A percentile compares a stretch with the other conserved stretches of the same genome.
These are phyloP conservation scores for Nyctibius bracteatus DNA, from an alignment of 2,113 vertebrate species.

Conservation along the genomic window DNA sequence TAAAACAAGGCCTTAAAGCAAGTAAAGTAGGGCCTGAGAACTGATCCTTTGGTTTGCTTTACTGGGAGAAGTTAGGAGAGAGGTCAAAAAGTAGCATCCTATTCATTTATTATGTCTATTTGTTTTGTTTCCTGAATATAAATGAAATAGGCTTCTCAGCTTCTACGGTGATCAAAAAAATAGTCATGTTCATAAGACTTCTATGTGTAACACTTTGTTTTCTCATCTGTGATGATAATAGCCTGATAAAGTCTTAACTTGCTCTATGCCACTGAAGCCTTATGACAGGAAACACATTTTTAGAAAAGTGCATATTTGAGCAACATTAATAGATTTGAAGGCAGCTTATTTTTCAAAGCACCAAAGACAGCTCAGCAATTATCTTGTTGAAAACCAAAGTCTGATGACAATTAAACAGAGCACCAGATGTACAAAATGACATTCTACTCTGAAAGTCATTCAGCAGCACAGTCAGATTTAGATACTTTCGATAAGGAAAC, in stretches of 20 bases:
- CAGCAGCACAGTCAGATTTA: neutral
- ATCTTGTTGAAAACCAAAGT: neutral
- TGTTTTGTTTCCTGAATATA: neutral
- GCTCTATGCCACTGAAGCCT: neutral
- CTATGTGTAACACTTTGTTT: neutral
- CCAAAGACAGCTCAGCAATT: constrained; percentile 30
- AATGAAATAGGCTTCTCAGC: neutral
- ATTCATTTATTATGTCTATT: neutral
- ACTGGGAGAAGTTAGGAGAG: neutral
- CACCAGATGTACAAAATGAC: constrained; percentile 8
- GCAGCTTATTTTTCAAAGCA: constrained; percentile 41
- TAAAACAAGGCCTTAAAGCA: neutral
- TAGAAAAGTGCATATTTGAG: neutral
- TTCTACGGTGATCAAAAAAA: neutral
- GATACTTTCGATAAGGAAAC: neutral
- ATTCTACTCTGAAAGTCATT: neutral
- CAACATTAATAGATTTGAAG: constrained; percentile 20
- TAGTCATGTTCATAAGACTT: neutral
- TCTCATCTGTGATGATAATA: neutral
- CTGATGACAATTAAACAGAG: constrained; percentile 35
- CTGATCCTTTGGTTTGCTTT: neutral
- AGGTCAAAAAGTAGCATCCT: neutral
- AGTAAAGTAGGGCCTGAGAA: neutral
- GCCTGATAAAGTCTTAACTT: neutral
- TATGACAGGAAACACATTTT: neutral